Evolutionary conservation across 2,113 vertebrate genomes (phyloP), one percentile per base, ranked within the genome.

Genomic region (Dissostichus mawsoni): DNA sequence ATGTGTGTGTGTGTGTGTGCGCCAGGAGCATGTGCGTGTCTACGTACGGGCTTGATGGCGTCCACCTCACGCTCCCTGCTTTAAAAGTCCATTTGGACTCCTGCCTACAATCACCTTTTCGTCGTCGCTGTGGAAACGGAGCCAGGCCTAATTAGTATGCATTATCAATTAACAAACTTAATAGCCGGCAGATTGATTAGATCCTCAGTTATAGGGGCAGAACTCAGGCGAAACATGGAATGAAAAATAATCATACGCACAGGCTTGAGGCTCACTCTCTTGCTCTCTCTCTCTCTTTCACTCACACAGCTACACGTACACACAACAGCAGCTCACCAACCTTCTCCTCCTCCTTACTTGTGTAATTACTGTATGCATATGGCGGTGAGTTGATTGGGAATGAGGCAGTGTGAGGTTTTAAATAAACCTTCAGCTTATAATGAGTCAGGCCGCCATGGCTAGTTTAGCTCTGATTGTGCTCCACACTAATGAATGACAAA

Each of bases 111-210:
- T 99, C 97, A 99, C 98, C 97, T 97, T 97, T 96, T 95, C 95
- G 87, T 95, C 95, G 96, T 99, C 96, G 96, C 97, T 96, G 96
- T 97, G 97, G 98, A 96, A 99, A 98, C 97, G 92, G 96, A 95
- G 96, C 96, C 96, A 94, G 96, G 96, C 95, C 97, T 98, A 99
- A 99, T 99, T 99, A 98, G 98, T 99, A 99, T 99, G 98, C 97
- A 99, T 99, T 99, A 99, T 99, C 98, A 99, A 99, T 99, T 99
- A 99, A 99, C 97, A 99, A 98, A 98, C 97, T 99, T 99, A 99
- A 99, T 99, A 99, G 97, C 97, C 97, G 96, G 97, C 97, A 99
- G 98, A 99, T 99, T 99, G 98, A 99, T 99, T 99, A 98, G 97
- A 99, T 99, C 98, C 98, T 98, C 97, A 97, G 97, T 98, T 98